Base-by-base conservation (phyloP, 2,888 invertebrate genomes). In the Rotaria sp. region DNA sequence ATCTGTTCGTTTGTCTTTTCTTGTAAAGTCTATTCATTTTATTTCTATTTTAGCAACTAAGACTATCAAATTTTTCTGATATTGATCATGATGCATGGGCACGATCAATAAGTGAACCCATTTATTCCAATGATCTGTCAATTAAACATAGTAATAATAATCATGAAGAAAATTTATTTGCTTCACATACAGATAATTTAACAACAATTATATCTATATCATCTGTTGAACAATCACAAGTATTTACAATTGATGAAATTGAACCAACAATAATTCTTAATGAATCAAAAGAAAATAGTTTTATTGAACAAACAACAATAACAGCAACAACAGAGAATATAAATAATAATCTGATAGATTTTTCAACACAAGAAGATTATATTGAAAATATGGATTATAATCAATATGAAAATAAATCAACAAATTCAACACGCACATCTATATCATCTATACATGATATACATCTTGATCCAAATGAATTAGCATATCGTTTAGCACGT, bases 401-500 rank as follows among this genome's bases (percentile, higher is more conserved):
- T 8, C 80, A 80, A 45, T 13, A 45, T 13, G 80, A 45, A 10
- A 45, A n/a, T 45, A 41, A 80, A 15, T 80, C 80, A n/a, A 45
- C 11, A 26, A 13, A 24, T 45, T 80, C 80, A 35, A 45, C 45
- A 26, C 80, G 80, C 15, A 80, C 80, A 26, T 45, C 41, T 8
- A 80, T 80, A 21, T 80, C 80, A 45, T 45, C 80, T 1, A 80
- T 41, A 45, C 80, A 80, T 26, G 45, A 45, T n/a, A 80, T n/a
- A 45, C 80, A 80, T 26, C 41, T 80, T 15, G 80, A 80, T 80
- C 80, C 80, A 26, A 45, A 41, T 45, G 45, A 80, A 80, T 45
- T 80, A n/a, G 80, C 80, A 26, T 80, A 45, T 80, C 80, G 41
- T 80, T n/a, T 80, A 45, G 26, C 80, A 80, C 80, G n/a, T 15